Conservation (phyloP, 2,113 vertebrate genomes). For the Myotis lucifugus region DNA sequence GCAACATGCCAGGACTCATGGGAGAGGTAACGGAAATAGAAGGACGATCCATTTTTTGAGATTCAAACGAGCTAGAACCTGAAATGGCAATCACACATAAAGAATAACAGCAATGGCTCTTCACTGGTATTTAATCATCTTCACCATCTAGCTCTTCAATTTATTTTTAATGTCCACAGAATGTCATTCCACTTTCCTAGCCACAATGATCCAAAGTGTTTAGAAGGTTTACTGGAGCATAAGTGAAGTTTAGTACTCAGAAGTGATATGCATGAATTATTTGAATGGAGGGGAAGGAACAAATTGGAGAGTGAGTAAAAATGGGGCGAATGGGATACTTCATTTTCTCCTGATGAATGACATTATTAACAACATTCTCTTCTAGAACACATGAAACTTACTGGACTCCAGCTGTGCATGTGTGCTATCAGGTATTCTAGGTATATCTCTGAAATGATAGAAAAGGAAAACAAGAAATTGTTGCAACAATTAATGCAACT, state of each 20-base stretch:
- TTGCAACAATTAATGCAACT: not conserved
- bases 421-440: conserved; percentile 99
- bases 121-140: not conserved
- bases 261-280: not conserved
- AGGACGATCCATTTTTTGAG: conserved; percentile 99
- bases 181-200: conserved; percentile 9
- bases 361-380: conserved; percentile 55
- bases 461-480: conserved; percentile 72
- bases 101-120: conserved; percentile 26
- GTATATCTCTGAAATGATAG: conserved; percentile 94
- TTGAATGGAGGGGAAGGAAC: not conserved
- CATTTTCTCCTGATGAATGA: not conserved
- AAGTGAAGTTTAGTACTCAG: not conserved
- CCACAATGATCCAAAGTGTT: not conserved
- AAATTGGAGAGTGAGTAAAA: not conserved
- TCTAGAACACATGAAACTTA: conserved; percentile 87
- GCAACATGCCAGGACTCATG: conserved; percentile 98
- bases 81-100: conserved; percentile 76
- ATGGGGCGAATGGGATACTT: not conserved
- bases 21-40: conserved; percentile 99
- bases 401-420: conserved; percentile 99
- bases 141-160: not conserved
- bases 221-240: not conserved
- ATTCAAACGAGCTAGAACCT: conserved; percentile 99
- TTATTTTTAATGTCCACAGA: not conserved